Evolutionary conservation across 30 jellyfish, hydroid and myxozoan genomes (phyloP).

Genomic region (Pelagia noctiluca): DNA sequence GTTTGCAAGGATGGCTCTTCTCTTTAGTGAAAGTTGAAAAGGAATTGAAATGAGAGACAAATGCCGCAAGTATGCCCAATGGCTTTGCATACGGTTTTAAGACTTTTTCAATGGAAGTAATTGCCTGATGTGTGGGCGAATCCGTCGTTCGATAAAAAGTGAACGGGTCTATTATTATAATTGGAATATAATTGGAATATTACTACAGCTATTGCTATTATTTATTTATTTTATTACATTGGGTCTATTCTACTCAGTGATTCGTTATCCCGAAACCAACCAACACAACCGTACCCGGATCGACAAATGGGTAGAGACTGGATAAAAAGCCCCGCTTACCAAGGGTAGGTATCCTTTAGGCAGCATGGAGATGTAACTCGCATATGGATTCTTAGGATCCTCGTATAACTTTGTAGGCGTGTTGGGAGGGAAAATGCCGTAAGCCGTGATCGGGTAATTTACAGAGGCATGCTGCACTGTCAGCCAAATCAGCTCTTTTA

Average conservation of each 20-base stretch:
- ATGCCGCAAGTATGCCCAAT: background rate
- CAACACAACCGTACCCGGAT: no score
- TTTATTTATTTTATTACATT: no score
- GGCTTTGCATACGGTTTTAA: background rate
- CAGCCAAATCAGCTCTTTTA: conserved; percentile 78
- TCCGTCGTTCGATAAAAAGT: no score
- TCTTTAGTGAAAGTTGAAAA: no score
- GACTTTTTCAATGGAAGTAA: no score
- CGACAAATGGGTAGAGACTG: background rate
- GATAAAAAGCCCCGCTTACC: conserved; percentile 39
- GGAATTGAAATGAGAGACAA: background rate
- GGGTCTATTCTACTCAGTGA: no score
- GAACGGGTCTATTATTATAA: no score
- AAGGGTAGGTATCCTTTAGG: conserved; percentile 64
- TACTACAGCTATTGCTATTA: no score
- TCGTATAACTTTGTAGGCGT: conserved; percentile 84
- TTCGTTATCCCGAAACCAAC: no score
- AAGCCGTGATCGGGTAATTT: conserved; percentile 79
- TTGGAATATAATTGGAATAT: no score
- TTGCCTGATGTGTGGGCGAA: no score
- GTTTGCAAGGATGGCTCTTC: no score
- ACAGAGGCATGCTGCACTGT: conserved; percentile 86
- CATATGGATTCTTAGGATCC: conserved; percentile 44
- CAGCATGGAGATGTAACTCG: conserved; percentile 40
- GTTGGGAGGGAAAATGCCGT: conserved; percentile 80